Conservation (phyloP, 2,113 vertebrate genomes). For the Datnioides undecimradiatus region DNA sequence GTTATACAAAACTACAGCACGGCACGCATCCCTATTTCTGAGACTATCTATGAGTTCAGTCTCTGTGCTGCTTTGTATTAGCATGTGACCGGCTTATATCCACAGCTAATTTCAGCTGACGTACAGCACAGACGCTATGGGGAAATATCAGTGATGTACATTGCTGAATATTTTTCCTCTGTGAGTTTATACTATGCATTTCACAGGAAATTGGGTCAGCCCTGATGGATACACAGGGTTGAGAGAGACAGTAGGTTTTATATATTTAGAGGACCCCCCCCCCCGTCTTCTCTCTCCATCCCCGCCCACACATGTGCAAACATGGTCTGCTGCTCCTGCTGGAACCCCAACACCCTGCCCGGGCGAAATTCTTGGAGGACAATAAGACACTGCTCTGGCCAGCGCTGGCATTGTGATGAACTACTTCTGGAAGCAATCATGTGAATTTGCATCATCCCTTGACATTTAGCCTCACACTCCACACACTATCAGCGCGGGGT, state of each 20-base stretch:
- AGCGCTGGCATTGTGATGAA: conserved; percentile 69
- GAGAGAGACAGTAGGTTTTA: conserved; percentile 18
- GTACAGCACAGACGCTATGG: neutral
- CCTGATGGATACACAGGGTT: conserved; percentile 20
- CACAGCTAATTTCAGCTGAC: conserved; percentile 11
- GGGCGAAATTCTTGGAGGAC: conserved; percentile 45
- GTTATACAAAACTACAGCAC: conserved; percentile 33
- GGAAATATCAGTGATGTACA: conserved; percentile 26
- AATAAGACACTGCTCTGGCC: conserved; percentile 56
- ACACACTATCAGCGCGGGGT: conserved; percentile 61
- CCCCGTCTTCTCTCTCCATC: neutral
- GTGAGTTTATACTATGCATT: neutral
- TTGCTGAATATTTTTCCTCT: neutral
- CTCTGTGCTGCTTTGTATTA: conserved; percentile 5
- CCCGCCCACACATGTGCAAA: neutral
- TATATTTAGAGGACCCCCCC: conserved; percentile 9
- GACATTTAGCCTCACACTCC: conserved; percentile 80
- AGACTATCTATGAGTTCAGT: conserved; percentile 6
- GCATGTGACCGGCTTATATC: conserved; percentile 9
- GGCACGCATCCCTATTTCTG: conserved; percentile 19
- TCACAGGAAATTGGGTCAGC: conserved; percentile 18
- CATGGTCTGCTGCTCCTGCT: neutral
- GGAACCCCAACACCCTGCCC: conserved; percentile 17
- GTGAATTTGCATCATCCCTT: conserved; percentile 78
- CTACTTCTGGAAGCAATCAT: conserved; percentile 76